Evolutionary conservation across 2,797 vertebrate species (phyloP).

Genomic region (Hipposideros larvatus): DNA sequence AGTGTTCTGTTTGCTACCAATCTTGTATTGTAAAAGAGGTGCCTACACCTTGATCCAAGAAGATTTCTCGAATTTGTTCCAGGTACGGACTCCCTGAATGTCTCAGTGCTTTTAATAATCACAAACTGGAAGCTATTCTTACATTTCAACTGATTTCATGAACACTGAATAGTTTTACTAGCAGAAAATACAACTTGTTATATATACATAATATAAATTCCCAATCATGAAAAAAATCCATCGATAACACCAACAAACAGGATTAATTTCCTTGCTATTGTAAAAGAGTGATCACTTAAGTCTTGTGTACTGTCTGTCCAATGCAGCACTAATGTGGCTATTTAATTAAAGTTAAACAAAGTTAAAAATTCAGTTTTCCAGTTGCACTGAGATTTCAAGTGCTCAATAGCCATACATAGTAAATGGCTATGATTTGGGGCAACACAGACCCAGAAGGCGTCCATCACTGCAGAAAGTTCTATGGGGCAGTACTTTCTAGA

Average conservation of each 20-base stretch:
- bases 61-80: neutral
- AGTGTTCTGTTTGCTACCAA: neutral
- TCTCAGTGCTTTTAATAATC: neutral
- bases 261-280: neutral
- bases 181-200: neutral
- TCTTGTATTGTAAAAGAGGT: neutral
- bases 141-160: neutral
- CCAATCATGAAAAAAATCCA: neutral
- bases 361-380: neutral
- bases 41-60: neutral
- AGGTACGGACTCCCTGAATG: neutral
- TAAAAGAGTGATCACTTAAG: neutral
- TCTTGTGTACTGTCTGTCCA: neutral
- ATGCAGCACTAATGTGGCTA: neutral
- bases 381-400: neutral
- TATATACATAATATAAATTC: neutral
- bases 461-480: neutral
- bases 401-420: neutral
- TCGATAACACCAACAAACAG: neutral
- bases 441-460: rapidly evolving
- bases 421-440: neutral
- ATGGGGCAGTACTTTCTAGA: neutral
- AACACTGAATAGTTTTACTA: neutral
- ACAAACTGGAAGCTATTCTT: neutral
- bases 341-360: constrained; percentile 43